Base-by-base conservation (phyloP, 2,888 invertebrate genomes). In the Drosophila kuntzei region DNA sequence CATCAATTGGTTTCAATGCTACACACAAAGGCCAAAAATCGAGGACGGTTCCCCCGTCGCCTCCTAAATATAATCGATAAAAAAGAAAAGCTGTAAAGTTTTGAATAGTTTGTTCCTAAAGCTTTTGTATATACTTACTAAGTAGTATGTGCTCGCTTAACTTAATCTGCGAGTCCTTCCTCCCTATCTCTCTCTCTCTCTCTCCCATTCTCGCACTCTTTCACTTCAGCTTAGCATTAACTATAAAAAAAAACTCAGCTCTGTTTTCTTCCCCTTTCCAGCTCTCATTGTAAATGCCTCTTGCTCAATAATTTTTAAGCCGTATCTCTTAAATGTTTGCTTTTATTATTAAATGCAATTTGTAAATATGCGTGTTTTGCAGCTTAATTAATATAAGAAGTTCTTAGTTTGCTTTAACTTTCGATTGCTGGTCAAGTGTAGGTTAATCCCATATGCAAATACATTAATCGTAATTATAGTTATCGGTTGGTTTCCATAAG, bases 51-150 rank as follows among this genome's bases (percentile, higher is more conserved):
- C 36, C 16, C 55, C 53, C 41, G 27, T 27, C 27, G 63, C 71
- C 73, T 64, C 77, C 29, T 57, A 39, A 58, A 32, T 49, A 70
- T 71, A 74, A 81, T 81, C 79, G 59, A 67, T 74, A 54, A 61
- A 74, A 79, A 63, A n/a, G n/a, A 54, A 71, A 77, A 61, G 58
- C 73, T 77, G 73, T 77, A 78, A 78, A 71, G 73, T 82, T 88
- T 82, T 88, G 47, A 57, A 86, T 80, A 88, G 77, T 88, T 83
- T 70, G 83, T 88, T 83, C 83, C 89, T 88, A 85, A 72, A 69
- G 62, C 80, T 83, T 80, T 60, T 86, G 83, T 83, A 83, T 37
- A 88, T 77, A 70, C 46, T 36, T 69, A 51, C 69, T 36, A 36
- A 57, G 46, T 46, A 57, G 58, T 64, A 47, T 68, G 66, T 50